Evolutionary conservation across 2,888 invertebrate species (phyloP).

Genomic region (Drosophila kuntzei): DNA sequence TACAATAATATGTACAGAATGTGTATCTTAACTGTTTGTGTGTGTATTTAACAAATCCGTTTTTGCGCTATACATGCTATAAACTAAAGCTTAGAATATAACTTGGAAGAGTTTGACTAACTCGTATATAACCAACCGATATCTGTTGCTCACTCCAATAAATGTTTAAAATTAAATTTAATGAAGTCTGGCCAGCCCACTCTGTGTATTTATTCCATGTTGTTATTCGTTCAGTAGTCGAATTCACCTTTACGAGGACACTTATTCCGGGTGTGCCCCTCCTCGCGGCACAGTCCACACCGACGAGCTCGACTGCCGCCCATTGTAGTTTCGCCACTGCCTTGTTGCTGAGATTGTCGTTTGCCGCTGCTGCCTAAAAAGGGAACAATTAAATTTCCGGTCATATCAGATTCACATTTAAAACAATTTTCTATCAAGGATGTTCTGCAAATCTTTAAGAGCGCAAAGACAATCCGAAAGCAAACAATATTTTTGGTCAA

Average conservation of each 20-base stretch:
- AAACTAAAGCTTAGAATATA: constrained; percentile 19
- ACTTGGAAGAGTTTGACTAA: constrained; percentile 20
- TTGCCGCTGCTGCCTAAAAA: constrained; percentile 6
- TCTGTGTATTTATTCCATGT: background rate
- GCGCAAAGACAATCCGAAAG: too few species aligned
- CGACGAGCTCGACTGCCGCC: constrained; percentile 85
- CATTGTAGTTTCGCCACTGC: background rate
- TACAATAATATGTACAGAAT: constrained; percentile 37
- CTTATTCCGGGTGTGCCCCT: constrained; percentile 88
- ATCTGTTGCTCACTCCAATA: constrained; percentile 60
- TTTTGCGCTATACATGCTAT: constrained; percentile 31
- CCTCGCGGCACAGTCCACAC: constrained; percentile 91
- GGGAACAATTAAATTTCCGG: background rate
- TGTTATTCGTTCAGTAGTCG: constrained; percentile 51
- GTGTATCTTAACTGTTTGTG: constrained; percentile 10
- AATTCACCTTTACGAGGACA: constrained; percentile 86
- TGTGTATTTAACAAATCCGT: constrained; percentile 43
- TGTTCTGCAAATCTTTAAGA: too few species aligned
- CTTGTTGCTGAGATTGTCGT: background rate
- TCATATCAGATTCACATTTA: background rate
- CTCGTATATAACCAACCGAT: constrained; percentile 29
- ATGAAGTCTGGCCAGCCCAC: background rate
- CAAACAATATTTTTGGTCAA: too few species aligned
- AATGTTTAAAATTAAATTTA: constrained; percentile 49
- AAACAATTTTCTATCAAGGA: too few species aligned